Conservation (phyloP, 2,113 vertebrate genomes). For the Meles meles region DNA sequence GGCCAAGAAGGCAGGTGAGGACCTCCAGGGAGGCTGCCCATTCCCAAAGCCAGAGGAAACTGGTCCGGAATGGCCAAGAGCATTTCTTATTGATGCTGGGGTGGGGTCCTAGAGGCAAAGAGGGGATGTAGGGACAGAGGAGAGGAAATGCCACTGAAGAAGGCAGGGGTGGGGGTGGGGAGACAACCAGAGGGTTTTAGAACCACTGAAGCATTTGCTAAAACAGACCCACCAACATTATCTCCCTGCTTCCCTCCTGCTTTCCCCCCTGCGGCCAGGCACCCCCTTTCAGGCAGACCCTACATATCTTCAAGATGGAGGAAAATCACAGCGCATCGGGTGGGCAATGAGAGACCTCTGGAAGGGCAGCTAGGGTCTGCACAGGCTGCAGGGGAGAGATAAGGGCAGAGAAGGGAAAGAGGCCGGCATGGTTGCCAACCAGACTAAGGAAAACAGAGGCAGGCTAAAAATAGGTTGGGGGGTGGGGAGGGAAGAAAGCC, state of each 20-base stretch:
- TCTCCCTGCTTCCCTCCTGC: not conserved
- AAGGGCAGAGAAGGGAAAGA: constrained; percentile 63
- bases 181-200: not conserved
- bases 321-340: constrained; percentile 28
- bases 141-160: not conserved
- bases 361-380: constrained; percentile 52
- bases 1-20: not conserved
- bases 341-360: constrained; percentile 36
- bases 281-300: not conserved
- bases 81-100: not conserved
- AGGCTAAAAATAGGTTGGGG: constrained; percentile 71
- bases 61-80: not conserved
- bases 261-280: not conserved
- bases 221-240: not conserved
- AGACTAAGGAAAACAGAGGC: constrained; percentile 68
- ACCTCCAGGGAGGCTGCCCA: not conserved
- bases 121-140: not conserved
- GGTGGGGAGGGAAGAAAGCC: constrained; percentile 26
- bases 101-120: not conserved
- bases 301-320: constrained; percentile 42
- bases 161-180: not conserved
- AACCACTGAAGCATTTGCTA: not conserved
- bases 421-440: constrained; percentile 51
- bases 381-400: constrained; percentile 67
- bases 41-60: not conserved